These are phyloP conservation scores for Strongylocentrotus purpuratus DNA, from an alignment of 35 echinoderm and acorn worm genomes.

Conservation along the genomic window DNA sequence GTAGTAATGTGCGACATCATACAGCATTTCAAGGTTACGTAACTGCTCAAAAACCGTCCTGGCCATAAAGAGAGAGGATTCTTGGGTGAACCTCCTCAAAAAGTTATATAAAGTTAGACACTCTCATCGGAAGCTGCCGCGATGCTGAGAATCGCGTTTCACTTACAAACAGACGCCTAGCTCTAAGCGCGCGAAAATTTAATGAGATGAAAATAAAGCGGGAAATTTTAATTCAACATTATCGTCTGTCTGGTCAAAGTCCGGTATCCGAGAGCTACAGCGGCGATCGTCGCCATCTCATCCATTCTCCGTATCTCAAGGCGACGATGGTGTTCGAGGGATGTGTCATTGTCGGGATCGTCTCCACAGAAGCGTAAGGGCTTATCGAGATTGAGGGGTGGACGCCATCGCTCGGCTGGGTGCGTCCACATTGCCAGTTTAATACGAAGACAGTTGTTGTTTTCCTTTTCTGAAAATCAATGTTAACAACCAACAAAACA, in stretches of 20 bases:
- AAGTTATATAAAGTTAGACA: background rate
- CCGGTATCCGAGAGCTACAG: background rate
- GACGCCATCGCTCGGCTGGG: background rate
- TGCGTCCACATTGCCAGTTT: background rate
- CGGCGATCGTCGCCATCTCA: background rate
- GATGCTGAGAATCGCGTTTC: background rate
- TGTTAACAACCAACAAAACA: too few species aligned
- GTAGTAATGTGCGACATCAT: too few species aligned
- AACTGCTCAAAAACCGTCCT: too few species aligned
- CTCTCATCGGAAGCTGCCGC: background rate
- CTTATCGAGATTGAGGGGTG: background rate
- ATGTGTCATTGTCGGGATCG: background rate
- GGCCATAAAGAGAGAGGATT: too few species aligned
- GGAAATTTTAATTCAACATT: conserved; percentile 1
- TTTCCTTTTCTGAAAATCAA: background rate
- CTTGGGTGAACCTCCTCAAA: background rate
- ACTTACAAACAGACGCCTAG: background rate
- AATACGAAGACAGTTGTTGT: background rate
- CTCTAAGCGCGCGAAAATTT: background rate
- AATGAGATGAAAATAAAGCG: conserved; percentile 4
- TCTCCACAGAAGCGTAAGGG: background rate
- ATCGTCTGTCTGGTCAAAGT: conserved; percentile 1
- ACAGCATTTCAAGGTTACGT: too few species aligned
- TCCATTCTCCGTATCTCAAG: background rate
- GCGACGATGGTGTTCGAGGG: background rate